A percentile compares a stretch with the other conserved stretches of the same genome.
Evolutionary conservation across 1,140 invertebrate species (phyloP).

Genomic region (Hetaerina americana): DNA sequence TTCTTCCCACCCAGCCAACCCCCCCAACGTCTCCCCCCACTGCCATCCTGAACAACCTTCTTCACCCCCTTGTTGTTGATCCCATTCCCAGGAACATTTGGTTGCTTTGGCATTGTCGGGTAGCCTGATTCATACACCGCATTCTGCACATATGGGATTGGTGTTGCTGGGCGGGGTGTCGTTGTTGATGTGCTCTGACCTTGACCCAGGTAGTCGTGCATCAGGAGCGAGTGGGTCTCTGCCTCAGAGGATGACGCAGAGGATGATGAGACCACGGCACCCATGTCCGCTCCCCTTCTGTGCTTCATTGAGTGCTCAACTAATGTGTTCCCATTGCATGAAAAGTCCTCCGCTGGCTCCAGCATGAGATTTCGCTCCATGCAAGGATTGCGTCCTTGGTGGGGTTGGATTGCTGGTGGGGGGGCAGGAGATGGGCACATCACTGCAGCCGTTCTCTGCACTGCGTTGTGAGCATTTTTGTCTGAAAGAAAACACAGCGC

Average conservation of each 20-base stretch:
- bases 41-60: constrained; percentile 20
- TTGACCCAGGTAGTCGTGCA: constrained; percentile 32
- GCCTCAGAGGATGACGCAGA: constrained; percentile 22
- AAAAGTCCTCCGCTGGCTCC: constrained; percentile 35
- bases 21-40: constrained; percentile 7
- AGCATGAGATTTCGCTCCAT: constrained; percentile 67
- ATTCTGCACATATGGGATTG: constrained; percentile 62
- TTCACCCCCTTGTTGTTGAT: background rate
- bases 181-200: constrained; percentile 20
- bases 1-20: background rate
- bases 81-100: constrained; percentile 28
- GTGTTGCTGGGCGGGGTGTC: constrained; percentile 34
- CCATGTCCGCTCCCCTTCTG: background rate
- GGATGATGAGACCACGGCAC: constrained; percentile 28
- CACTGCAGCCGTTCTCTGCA: constrained; percentile 18
- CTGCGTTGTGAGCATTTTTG: background rate
- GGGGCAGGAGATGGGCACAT: constrained; percentile 7
- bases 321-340: constrained; percentile 43
- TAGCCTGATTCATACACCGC: constrained; percentile 39
- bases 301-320: constrained; percentile 53
- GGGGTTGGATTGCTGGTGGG: constrained; percentile 47
- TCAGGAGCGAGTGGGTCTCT: constrained; percentile 36
- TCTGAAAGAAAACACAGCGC: constrained; percentile 1
- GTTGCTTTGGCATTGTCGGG: constrained; percentile 33
- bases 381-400: constrained; percentile 81